Evolutionary conservation across 2,888 invertebrate species (phyloP).

Genomic region (Bhutanitis thaidina): DNA sequence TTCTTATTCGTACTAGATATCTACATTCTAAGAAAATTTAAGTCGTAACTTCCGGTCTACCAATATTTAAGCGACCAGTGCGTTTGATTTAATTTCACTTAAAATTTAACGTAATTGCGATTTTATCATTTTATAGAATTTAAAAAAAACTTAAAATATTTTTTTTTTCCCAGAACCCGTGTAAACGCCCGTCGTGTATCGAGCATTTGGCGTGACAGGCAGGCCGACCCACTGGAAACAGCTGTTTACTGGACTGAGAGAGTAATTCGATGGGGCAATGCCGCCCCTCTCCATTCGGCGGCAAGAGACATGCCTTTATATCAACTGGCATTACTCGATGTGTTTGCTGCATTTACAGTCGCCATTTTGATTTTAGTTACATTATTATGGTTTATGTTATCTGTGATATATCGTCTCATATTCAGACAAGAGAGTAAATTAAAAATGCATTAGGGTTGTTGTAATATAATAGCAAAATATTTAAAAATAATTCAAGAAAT

Average conservation of each 20-base stretch:
- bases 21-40: too few relatives aligned
- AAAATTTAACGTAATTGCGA: too few relatives aligned
- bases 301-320: constrained; percentile 51
- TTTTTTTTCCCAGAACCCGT: constrained; percentile 53
- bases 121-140: too few relatives aligned
- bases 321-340: constrained; percentile 54
- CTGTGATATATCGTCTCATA: constrained; percentile 39
- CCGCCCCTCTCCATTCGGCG: constrained; percentile 47
- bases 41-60: too few relatives aligned
- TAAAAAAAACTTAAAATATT: too few relatives aligned
- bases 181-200: constrained; percentile 64
- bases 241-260: constrained; percentile 81
- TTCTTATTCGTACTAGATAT: too few relatives aligned
- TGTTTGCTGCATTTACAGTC: constrained; percentile 43
- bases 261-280: constrained; percentile 65
- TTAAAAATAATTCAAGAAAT: background rate
- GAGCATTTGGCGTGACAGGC: constrained; percentile 73
- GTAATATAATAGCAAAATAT: background rate
- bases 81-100: too few relatives aligned
- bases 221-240: constrained; percentile 71
- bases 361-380: constrained; percentile 36
- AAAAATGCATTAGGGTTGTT: constrained; percentile 47
- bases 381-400: constrained; percentile 38
- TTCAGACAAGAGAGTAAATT: constrained; percentile 47
- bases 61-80: too few relatives aligned